A percentile compares a stretch with the other conserved stretches of the same genome.
Evolutionary conservation across 2,888 invertebrate genomes (phyloP).

Genomic region (Volucella zonaria): DNA sequence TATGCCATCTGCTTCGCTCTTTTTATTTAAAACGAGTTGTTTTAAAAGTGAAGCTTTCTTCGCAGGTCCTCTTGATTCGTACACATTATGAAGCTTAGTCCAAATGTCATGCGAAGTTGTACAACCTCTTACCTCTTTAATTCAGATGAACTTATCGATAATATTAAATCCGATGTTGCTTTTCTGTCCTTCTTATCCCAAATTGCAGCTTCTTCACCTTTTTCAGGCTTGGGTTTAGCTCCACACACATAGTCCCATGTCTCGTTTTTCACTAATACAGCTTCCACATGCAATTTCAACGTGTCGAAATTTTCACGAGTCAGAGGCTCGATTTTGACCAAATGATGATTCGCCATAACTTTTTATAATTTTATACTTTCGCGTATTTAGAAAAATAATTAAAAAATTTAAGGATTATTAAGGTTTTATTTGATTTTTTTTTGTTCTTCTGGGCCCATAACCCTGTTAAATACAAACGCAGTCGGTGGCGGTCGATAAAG

Average conservation of each 20-base stretch:
- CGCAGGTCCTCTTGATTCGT: conserved; percentile 27
- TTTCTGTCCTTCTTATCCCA: conserved; percentile 24
- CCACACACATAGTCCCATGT: conserved; percentile 21
- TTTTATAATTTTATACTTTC: too few species aligned
- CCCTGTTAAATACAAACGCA: too few species aligned
- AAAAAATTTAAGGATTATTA: too few species aligned
- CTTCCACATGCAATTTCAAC: conserved; percentile 27
- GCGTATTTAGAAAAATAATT: too few species aligned
- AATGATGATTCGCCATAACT: conserved; percentile 15
- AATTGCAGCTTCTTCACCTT: too few species aligned
- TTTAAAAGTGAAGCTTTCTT: conserved; percentile 17
- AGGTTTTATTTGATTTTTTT: too few species aligned
- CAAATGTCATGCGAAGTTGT: conserved; percentile 1
- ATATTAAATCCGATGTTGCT: conserved; percentile 31
- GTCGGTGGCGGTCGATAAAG: too few species aligned
- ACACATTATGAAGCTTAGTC: neutral
- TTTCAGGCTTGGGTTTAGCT: neutral
- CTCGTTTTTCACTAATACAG: conserved; percentile 3
- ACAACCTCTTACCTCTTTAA: conserved; percentile 30
- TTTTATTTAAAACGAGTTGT: conserved; percentile 32
- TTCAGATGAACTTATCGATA: conserved; percentile 34
- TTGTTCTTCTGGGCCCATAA: too few species aligned
- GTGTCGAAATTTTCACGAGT: conserved; percentile 23
- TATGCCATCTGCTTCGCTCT: conserved; percentile 23
- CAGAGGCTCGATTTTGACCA: conserved; percentile 24